phyloP scores from a whole-genome alignment of 2,113 vertebrate genomes.

The Sialia sialis region DNA sequence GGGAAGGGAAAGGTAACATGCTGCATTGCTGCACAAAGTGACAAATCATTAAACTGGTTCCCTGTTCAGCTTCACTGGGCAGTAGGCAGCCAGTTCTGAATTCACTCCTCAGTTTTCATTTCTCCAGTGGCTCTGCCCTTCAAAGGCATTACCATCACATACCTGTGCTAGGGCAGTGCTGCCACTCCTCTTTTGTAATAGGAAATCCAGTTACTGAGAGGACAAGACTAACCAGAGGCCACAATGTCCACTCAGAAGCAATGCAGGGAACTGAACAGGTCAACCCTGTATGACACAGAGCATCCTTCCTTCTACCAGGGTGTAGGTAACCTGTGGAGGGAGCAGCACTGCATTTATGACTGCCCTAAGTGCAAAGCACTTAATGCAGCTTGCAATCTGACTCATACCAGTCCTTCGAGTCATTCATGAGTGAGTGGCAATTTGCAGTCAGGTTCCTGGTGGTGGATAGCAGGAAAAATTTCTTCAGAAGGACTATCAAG shows the following conservation, averaged over 20 bases:
- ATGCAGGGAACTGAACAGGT: background rate
- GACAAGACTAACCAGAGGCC: background rate
- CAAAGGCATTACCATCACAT: background rate
- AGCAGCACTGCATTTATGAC: background rate
- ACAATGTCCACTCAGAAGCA: background rate
- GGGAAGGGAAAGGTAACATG: accelerated
- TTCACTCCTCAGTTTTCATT: background rate
- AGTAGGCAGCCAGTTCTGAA: background rate
- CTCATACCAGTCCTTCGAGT: background rate
- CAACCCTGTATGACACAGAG: background rate
- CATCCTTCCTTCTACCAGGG: background rate
- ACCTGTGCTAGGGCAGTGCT: background rate
- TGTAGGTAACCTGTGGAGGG: background rate
- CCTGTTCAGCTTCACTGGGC: background rate
- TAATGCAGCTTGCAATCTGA: background rate
- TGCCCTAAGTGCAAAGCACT: background rate
- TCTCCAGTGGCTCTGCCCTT: background rate
- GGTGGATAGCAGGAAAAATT: background rate
- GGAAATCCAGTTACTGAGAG: background rate
- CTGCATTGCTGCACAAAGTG: background rate
- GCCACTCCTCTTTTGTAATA: background rate
- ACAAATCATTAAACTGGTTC: background rate
- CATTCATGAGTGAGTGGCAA: background rate
- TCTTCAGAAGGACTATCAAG: background rate
- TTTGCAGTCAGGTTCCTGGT: background rate